A percentile compares a stretch with the other conserved stretches of the same genome.
Conservation (phyloP, 2,888 invertebrate genomes). For the Drosophila mulleri region DNA sequence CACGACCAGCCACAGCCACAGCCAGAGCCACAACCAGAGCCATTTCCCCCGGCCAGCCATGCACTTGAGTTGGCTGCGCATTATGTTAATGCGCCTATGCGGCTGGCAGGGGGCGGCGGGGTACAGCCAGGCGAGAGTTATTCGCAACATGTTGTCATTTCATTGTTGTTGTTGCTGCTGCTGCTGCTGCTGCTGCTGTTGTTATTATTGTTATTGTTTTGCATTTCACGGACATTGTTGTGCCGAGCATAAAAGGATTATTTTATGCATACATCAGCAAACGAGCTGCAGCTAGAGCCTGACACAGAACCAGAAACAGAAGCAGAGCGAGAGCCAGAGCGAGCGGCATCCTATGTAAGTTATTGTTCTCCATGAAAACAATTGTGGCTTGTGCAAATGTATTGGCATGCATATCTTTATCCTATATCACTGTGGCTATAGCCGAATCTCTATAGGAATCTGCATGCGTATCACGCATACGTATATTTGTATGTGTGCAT, state of each 20-base stretch:
- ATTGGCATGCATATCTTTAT: conserved; percentile 57
- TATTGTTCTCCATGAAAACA: conserved; percentile 79
- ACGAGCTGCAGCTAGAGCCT: conserved; percentile 34
- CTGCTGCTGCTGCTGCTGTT: conserved; percentile 34
- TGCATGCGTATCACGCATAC: conserved; percentile 10
- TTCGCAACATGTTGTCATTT: conserved; percentile 55
- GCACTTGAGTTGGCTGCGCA: conserved; percentile 78
- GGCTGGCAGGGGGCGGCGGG: conserved; percentile 11
- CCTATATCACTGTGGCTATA: conserved; percentile 33
- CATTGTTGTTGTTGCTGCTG: conserved; percentile 37
- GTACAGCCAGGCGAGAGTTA: conserved; percentile 30
- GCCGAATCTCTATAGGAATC: conserved; percentile 40
- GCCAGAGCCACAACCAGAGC: too few species aligned
- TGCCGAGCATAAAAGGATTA: conserved; percentile 80
- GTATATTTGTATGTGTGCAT: conserved; percentile 2
- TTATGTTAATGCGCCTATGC: conserved; percentile 76
- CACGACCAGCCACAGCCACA: conserved; percentile 2
- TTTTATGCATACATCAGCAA: conserved; percentile 81
- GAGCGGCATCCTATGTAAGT: conserved; percentile 77
- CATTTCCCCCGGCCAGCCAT: conserved; percentile 13
- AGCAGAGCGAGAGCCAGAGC: conserved; percentile 46
- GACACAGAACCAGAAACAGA: conserved; percentile 27
- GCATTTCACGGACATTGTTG: conserved; percentile 82
- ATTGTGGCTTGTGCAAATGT: conserved; percentile 68
- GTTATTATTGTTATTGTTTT: conserved; percentile 79